Conservation (phyloP, 2,888 invertebrate genomes). For the Rosalia funebris region DNA sequence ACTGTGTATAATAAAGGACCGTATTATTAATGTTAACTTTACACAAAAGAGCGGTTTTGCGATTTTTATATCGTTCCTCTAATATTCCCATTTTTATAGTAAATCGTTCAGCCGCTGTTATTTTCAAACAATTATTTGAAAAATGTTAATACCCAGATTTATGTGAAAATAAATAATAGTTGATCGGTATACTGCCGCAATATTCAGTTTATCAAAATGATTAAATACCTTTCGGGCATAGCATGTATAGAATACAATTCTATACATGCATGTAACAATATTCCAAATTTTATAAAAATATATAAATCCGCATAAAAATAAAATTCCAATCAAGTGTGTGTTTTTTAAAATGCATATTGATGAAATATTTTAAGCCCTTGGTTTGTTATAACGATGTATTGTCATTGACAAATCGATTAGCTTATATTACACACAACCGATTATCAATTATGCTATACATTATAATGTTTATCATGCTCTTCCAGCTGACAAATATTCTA, state of each 20-base stretch:
- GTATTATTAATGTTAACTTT: slow-evolving; percentile 10
- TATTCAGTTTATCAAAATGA: slow-evolving; percentile 14
- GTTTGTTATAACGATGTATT: no score
- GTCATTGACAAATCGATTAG: no score
- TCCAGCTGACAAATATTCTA: no score
- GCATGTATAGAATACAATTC: slow-evolving; percentile 10
- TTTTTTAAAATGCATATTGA: no score
- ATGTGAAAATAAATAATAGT: slow-evolving; percentile 8
- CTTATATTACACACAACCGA: no score
- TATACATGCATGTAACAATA: no score
- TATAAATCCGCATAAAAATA: slow-evolving; percentile 1
- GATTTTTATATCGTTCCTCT: slow-evolving; percentile 18
- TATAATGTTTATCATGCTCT: no score
- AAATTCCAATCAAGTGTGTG: slow-evolving; percentile 1
- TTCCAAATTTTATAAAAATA: slow-evolving; percentile 2
- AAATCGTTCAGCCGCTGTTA: slow-evolving; percentile 10
- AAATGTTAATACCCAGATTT: slow-evolving; percentile 14
- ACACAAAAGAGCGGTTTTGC: neutral
- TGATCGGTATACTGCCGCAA: neutral
- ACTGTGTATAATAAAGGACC: slow-evolving; percentile 21
- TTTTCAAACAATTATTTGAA: slow-evolving; percentile 14
- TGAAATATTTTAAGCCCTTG: no score
- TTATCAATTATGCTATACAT: no score
- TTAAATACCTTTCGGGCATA: slow-evolving; percentile 6
- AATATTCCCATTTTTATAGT: neutral